These are phyloP conservation scores for Morpho deidamia DNA, from an alignment of 2,888 invertebrate genomes.

Conservation along the genomic window DNA sequence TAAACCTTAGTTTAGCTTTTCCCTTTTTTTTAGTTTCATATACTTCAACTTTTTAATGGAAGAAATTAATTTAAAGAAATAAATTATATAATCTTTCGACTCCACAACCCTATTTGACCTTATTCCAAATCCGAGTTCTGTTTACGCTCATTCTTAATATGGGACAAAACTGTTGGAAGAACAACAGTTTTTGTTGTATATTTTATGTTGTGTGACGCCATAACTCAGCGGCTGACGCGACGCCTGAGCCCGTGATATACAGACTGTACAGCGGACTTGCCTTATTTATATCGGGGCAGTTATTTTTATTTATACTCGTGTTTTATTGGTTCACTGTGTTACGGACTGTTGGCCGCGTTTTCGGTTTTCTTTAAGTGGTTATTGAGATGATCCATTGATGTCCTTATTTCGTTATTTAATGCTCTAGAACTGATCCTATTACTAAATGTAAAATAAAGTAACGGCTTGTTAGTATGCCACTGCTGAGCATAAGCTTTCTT, in stretches of 20 bases:
- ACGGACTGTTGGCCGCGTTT: slow-evolving; percentile 58
- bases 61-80: background rate
- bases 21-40: too few relatives aligned
- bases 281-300: slow-evolving; percentile 40
- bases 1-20: too few relatives aligned
- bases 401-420: slow-evolving; percentile 13
- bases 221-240: slow-evolving; percentile 64
- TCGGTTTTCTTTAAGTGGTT: slow-evolving; percentile 37
- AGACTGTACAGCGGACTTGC: slow-evolving; percentile 36
- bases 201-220: slow-evolving; percentile 76
- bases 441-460: too few relatives aligned
- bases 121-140: slow-evolving; percentile 72
- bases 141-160: slow-evolving; percentile 77
- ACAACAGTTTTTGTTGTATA: slow-evolving; percentile 74
- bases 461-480: too few relatives aligned
- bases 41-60: too few relatives aligned
- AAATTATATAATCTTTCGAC: slow-evolving; percentile 28
- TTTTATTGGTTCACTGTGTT: slow-evolving; percentile 48
- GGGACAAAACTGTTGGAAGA: slow-evolving; percentile 77
- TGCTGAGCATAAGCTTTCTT: too few relatives aligned
- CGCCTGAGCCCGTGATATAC: slow-evolving; percentile 69
- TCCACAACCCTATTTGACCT: slow-evolving; percentile 35
- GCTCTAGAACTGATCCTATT: too few relatives aligned
- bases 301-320: slow-evolving; percentile 41
- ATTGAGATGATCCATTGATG: slow-evolving; percentile 16